phyloP scores from a whole-genome alignment of 23 tunicate species.

The Corella eumyota region DNA sequence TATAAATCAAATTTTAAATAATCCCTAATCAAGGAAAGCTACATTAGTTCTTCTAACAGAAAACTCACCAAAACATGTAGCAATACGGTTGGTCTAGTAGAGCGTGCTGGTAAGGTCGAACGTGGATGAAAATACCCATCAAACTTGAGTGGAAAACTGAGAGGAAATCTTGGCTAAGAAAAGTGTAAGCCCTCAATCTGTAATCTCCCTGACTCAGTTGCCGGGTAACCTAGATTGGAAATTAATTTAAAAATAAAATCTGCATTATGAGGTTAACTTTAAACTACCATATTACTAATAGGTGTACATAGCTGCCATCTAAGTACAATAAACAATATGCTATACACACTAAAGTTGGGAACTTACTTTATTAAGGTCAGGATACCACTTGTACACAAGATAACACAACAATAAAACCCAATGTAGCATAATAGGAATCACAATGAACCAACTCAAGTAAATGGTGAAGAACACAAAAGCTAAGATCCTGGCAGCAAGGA shows the following conservation, averaged over 20 bases:
- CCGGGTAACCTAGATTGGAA: conserved; percentile 31
- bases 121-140: conserved; percentile 58
- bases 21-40: too few species aligned
- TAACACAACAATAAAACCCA: conserved; percentile 56
- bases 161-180: conserved; percentile 73
- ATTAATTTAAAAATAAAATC: background rate
- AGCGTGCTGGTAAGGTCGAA: conserved; percentile 62
- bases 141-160: conserved; percentile 64
- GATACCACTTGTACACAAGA: conserved; percentile 68
- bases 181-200: conserved; percentile 72
- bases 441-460: conserved; percentile 50
- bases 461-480: conserved; percentile 74
- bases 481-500: conserved; percentile 68
- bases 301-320: too few species aligned
- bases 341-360: too few species aligned
- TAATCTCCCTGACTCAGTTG: conserved; percentile 79
- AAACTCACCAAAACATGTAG: conserved; percentile 65
- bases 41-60: background rate
- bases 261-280: background rate
- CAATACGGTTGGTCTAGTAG: conserved; percentile 90
- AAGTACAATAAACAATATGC: too few species aligned
- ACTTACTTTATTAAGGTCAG: conserved; percentile 47
- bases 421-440: conserved; percentile 55
- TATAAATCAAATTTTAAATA: too few species aligned
- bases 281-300: background rate